Evolutionary conservation across 53 echinoderm and acorn worm genomes (phyloP).

Genomic region (Echinometra lucunter): DNA sequence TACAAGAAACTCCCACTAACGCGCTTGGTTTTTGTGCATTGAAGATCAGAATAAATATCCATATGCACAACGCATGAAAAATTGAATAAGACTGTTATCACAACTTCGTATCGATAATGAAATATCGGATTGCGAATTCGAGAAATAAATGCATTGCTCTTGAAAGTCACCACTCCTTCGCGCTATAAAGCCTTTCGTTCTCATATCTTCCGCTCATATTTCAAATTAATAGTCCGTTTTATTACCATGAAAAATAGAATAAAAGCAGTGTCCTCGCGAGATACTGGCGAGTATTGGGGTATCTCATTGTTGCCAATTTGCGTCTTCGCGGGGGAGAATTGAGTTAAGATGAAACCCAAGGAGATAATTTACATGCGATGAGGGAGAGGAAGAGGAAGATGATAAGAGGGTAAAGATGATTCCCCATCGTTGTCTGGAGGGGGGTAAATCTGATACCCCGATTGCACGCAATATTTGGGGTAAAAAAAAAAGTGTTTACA

Average conservation of each 20-base stretch:
- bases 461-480: conserved; percentile 21
- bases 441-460: conserved; percentile 25
- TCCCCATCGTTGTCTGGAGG: conserved; percentile 32
- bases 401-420: conserved; percentile 32
- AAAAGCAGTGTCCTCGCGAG: background rate
- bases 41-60: conserved; percentile 42
- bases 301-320: conserved; percentile 47
- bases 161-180: conserved; percentile 28
- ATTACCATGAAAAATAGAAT: conserved; percentile 23
- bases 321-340: conserved; percentile 50
- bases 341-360: conserved; percentile 67
- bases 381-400: conserved; percentile 36
- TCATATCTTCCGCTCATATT: conserved; percentile 38
- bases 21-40: background rate
- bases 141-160: background rate
- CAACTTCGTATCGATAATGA: background rate
- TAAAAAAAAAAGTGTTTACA: conserved; percentile 35
- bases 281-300: conserved; percentile 5
- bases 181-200: background rate
- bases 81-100: conserved; percentile 47
- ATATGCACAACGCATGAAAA: background rate
- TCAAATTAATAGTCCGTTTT: conserved; percentile 25
- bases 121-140: conserved; percentile 40
- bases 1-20: background rate
- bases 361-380: conserved; percentile 57